Conservation (phyloP, 2,888 invertebrate species). For the Yponomeuta cagnagella region DNA sequence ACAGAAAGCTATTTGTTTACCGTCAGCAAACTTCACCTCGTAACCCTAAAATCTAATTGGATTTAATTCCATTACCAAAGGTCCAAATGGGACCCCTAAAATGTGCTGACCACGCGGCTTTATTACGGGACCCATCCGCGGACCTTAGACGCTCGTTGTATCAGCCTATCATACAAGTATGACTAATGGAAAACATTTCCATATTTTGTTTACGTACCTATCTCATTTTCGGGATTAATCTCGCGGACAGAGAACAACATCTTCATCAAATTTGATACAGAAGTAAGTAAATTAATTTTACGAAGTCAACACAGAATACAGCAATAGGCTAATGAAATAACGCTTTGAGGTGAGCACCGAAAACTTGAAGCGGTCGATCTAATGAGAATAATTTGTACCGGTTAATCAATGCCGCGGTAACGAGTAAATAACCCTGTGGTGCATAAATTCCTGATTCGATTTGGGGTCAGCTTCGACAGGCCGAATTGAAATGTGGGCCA, state of each 20-base stretch:
- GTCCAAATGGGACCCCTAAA: slow-evolving; percentile 69
- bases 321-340: too few relatives aligned
- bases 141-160: slow-evolving; percentile 28
- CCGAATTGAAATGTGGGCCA: slow-evolving; percentile 39
- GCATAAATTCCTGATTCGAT: slow-evolving; percentile 13
- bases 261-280: not conserved
- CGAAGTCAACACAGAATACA: too few relatives aligned
- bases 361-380: not conserved
- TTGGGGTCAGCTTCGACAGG: slow-evolving; percentile 16
- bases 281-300: not conserved
- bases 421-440: slow-evolving; percentile 12
- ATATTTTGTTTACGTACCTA: not conserved
- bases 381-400: slow-evolving; percentile 4
- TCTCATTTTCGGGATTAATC: not conserved
- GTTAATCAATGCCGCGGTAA: slow-evolving; percentile 12
- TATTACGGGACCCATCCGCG: slow-evolving; percentile 43
- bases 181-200: not conserved
- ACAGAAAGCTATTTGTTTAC: slow-evolving; percentile 67
- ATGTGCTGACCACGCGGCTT: slow-evolving; percentile 68
- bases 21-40: slow-evolving; percentile 69
- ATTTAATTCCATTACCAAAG: slow-evolving; percentile 74
- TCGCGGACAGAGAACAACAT: not conserved
- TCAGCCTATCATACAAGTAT: slow-evolving; percentile 6
- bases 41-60: slow-evolving; percentile 75
- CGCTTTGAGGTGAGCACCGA: not conserved